Conservation (phyloP, 2,888 invertebrate species). For the Amphipyra tragopoginis region DNA sequence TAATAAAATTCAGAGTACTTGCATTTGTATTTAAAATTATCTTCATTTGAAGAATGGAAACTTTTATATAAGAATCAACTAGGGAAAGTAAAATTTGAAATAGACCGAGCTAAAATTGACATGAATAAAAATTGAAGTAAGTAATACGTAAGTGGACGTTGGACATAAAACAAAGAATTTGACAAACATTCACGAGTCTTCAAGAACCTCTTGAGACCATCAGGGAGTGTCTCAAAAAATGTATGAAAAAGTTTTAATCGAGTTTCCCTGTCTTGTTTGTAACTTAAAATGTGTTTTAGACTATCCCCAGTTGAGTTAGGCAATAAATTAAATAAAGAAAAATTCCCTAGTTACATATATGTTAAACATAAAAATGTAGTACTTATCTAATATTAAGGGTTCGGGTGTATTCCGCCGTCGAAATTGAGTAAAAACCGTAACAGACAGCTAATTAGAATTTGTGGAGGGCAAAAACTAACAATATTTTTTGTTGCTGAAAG, state of each 20-base stretch:
- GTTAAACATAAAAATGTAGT: not conserved
- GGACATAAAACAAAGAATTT: slow-evolving; percentile 31
- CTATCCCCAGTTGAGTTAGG: slow-evolving; percentile 3
- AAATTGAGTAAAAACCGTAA: slow-evolving; percentile 24
- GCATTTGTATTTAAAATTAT: not conserved
- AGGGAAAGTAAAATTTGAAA: not conserved
- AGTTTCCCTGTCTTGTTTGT: slow-evolving; percentile 52
- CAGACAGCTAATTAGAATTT: slow-evolving; percentile 19
- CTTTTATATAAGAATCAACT: not conserved
- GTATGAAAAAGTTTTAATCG: slow-evolving; percentile 60
- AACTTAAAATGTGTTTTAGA: slow-evolving; percentile 42
- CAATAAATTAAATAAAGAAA: slow-evolving; percentile 12
- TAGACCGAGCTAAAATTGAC: not conserved
- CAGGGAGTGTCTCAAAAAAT: slow-evolving; percentile 44
- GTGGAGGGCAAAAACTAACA: slow-evolving; percentile 20
- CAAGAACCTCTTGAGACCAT: slow-evolving; percentile 25
- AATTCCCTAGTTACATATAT: slow-evolving; percentile 4
- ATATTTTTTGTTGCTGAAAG: slow-evolving; percentile 28
- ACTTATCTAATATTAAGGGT: no score
- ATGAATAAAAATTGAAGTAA: not conserved
- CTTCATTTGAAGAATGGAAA: not conserved
- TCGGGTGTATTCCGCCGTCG: slow-evolving; percentile 1
- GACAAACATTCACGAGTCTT: slow-evolving; percentile 8
- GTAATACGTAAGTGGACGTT: not conserved
- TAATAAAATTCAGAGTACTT: not conserved